These are phyloP conservation scores for Maccullochella peelii DNA, from an alignment of 2,113 vertebrate species.

Conservation along the genomic window DNA sequence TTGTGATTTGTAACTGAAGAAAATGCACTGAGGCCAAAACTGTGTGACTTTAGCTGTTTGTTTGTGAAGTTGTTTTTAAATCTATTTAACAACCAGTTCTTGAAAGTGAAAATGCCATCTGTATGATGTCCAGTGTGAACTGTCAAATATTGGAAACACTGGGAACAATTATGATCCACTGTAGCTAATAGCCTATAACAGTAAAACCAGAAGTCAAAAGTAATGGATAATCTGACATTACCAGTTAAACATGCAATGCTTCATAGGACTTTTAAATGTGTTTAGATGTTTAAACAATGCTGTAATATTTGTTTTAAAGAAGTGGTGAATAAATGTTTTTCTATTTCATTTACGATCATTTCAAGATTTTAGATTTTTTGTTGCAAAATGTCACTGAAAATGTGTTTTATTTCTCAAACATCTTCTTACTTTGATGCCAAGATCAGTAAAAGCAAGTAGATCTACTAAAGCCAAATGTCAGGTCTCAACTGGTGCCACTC, in stretches of 20 bases:
- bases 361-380: conserved; percentile 3
- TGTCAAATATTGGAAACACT: background rate
- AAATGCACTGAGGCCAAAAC: conserved; percentile 31
- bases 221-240: background rate
- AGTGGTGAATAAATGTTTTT: conserved; percentile 47
- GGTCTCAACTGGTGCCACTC: background rate
- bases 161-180: background rate
- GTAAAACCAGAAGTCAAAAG: background rate
- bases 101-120: conserved; percentile 2
- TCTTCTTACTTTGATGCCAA: background rate
- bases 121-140: background rate
- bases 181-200: background rate
- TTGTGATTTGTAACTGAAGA: conserved; percentile 15
- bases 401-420: background rate
- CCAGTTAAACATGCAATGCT: background rate
- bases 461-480: background rate
- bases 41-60: background rate
- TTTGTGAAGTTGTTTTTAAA: conserved; percentile 24
- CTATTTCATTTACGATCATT: conserved; percentile 18
- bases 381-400: background rate
- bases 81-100: background rate
- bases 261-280: conserved; percentile 9
- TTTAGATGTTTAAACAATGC: conserved; percentile 9
- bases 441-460: background rate
- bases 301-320: conserved; percentile 27